Evolutionary conservation across 2,797 vertebrate genomes (phyloP), one percentile per base, ranked within the genome.

Genomic region (Takifugu rubripes): DNA sequence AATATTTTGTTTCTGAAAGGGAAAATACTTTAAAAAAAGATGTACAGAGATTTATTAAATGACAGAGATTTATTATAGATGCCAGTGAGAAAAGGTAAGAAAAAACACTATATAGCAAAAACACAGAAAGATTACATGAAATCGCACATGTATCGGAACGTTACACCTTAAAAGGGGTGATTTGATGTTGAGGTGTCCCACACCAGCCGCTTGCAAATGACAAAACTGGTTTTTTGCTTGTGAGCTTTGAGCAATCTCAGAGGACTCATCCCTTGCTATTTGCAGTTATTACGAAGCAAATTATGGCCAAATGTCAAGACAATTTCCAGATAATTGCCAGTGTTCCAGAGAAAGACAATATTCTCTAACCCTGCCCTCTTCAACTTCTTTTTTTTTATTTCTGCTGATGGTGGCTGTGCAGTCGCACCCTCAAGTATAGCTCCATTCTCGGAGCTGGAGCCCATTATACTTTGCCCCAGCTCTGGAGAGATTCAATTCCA

Each of bases 231-330:
- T 84, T 33, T 82, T 68, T 58, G 66, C 59, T 50, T 15, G 6
- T 76, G 66, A 63, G 82, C 83, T 85, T 77, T 78, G 79, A 82
- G 75, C 75, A 75, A 75, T 81, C 78, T 78, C 54, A 71, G 55
- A 73, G 62, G 71, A 73, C 71, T 73, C 83, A 70, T 81, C 59
- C 64, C 65, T 64, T 40, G 68, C 74, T 79, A 80, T 84, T 80
- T 85, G 75, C 74, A 72, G 71, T 83, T 82, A 83, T 86, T 82
- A 85, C 78, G 78, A 67, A 69, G 74, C 68, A 85, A 87, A 88
- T 84, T 79, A 84, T 78, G 68, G 76, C 67, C 54, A 66, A 79
- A 79, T 82, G 81, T 79, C 76, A 60, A 78, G 63, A 79, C 85
- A 81, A 86, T 89, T 86, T 84, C 68, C 72, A 54, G 65, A 81